Conservation (phyloP, 2,797 vertebrate species). For the Rhynchonycteris naso region DNA sequence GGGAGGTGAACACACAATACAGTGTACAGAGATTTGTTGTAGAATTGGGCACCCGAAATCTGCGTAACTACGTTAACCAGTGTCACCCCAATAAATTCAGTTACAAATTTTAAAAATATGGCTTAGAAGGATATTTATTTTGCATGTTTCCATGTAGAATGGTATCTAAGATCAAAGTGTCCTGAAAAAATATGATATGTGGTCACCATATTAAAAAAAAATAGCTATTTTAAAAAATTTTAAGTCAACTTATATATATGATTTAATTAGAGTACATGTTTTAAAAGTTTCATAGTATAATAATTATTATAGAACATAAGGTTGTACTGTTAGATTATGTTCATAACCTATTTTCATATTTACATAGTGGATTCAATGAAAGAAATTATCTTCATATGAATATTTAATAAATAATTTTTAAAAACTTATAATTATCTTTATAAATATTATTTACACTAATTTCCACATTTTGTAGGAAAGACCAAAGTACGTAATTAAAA, state of each 20-base stretch:
- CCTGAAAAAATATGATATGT: background rate
- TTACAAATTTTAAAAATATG: background rate
- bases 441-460: constrained; percentile 43
- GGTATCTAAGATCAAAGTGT: background rate
- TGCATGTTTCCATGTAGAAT: background rate
- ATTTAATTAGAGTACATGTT: background rate
- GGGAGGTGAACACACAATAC: too few species aligned
- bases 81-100: too few species aligned
- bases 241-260: background rate
- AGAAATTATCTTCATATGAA: background rate
- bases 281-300: background rate
- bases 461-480: background rate
- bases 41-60: too few species aligned
- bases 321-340: background rate
- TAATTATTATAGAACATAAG: background rate
- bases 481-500: background rate
- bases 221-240: background rate
- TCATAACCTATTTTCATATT: background rate
- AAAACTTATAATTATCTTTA: background rate
- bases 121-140: background rate
- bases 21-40: too few species aligned
- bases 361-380: background rate
- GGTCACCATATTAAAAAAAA: background rate
- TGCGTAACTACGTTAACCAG: too few species aligned
- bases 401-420: background rate